A percentile compares a stretch with the other conserved stretches of the same genome.
Conservation (phyloP, 2,113 vertebrate genomes). For the Pimephales promelas region DNA sequence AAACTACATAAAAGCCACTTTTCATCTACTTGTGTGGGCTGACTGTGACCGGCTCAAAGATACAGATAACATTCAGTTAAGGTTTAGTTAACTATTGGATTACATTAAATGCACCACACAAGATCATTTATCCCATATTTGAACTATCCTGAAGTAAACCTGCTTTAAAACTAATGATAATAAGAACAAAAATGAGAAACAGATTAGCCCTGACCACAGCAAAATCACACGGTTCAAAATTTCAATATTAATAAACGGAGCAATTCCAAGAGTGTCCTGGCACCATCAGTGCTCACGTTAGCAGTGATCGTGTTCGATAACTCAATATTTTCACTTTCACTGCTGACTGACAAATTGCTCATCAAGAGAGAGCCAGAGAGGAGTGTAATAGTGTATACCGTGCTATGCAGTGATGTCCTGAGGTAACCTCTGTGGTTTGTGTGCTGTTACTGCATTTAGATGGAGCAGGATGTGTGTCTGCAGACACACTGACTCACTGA, state of each 20-base stretch:
- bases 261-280: too few relatives aligned
- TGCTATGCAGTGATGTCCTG: slow-evolving; percentile 1
- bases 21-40: slow-evolving; percentile 6
- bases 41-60: background rate
- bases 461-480: slow-evolving; percentile 19
- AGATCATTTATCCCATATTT: background rate
- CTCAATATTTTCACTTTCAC: background rate
- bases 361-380: background rate
- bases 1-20: background rate
- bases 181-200: too few relatives aligned
- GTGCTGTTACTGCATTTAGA: background rate
- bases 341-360: background rate
- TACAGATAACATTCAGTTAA: background rate
- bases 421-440: slow-evolving; percentile 1
- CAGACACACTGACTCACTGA: slow-evolving; percentile 32
- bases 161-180: background rate
- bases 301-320: background rate
- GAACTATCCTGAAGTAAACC: background rate
- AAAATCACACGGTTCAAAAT: background rate
- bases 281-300: background rate
- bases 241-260: too few relatives aligned
- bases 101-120: background rate
- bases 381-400: background rate
- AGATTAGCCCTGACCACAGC: background rate
- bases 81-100: background rate